Base-by-base conservation (phyloP, 2,113 vertebrate genomes). In the Channa maculata region DNA sequence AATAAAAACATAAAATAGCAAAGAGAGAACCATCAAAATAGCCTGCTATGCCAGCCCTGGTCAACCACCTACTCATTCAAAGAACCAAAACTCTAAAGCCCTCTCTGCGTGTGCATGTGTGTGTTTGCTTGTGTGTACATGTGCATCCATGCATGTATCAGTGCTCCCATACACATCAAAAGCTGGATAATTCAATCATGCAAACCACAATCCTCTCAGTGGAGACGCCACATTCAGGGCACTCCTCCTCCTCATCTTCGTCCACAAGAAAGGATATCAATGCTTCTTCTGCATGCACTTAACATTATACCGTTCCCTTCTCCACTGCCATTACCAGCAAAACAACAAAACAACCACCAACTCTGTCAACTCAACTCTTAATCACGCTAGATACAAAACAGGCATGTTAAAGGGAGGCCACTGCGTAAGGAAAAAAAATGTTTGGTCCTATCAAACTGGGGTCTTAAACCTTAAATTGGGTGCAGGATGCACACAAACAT, bases 321-420 rank as follows among this genome's bases (percentile, higher is more conserved):
- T 68, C 79, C 55, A 24, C 67, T 75, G 77, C 80, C 87, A 80
- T 84, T 84, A 85, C 76, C 79, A 89, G 78, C 79, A 74, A 79
- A 89, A 83, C 86, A 90, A 90, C 87, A 92, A 90, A 92, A 88
- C 84, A 88, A 91, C 86, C 90, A 88, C 83, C 75, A 67, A 70
- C 80, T 79, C 85, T 74, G 76, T 88, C 83, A 82, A 73, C 62
- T 88, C 55, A 41, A 41, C 72, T 88, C 82, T 85, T 85, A 86
- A 91, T 91, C 77, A 85, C 54, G 53, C 39, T 15, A 79, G 82
- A 86, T 87, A 71, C 43, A 82, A 89, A 89, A 86, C 87, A 88
- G 84, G 83, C 84, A 80, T 41, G n/a, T 37, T 34, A 43, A 45
- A 54, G 12, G 11, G 57, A 50, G 59, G 63, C 73, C 65, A 68